Percentiles rank a stretch among this genome's conserved stretches.
Conservation (phyloP, 2,113 vertebrate genomes). For the Tenrec ecaudatus region DNA sequence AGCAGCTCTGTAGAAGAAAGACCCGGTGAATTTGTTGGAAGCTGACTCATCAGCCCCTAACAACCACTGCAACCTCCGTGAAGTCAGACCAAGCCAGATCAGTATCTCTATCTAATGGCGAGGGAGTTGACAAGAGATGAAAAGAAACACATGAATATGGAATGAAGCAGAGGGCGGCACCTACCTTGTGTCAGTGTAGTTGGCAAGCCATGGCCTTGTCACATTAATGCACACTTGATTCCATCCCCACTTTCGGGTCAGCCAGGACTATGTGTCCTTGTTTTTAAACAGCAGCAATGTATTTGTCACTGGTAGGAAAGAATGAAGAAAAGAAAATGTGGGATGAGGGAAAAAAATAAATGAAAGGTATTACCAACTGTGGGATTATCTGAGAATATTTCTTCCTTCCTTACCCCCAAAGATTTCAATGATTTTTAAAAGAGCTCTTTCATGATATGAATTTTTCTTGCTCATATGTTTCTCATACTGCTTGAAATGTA, state of each 20-base stretch:
- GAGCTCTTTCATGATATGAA: rapidly evolving
- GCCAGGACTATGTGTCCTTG: neutral
- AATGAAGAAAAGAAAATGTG: neutral
- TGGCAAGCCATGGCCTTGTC: neutral
- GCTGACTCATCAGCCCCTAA: neutral
- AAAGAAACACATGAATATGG: neutral
- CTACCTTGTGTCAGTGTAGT: neutral
- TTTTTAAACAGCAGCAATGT: neutral
- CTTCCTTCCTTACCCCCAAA: neutral
- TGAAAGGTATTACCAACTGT: neutral
- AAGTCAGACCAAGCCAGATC: neutral
- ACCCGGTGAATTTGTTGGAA: too few relatives aligned
- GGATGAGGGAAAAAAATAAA: neutral
- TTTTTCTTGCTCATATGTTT: neutral
- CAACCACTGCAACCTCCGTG: neutral
- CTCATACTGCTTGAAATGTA: neutral
- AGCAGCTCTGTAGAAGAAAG: neutral
- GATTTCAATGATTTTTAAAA: neutral
- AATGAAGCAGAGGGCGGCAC: neutral
- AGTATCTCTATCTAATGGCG: neutral
- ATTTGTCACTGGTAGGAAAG: neutral
- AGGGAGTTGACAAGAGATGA: neutral
- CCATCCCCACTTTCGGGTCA: neutral
- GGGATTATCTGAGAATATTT: neutral
- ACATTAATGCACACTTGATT: neutral